Base-by-base conservation (phyloP, 1,140 invertebrate species). In the Bombus polaris region DNA sequence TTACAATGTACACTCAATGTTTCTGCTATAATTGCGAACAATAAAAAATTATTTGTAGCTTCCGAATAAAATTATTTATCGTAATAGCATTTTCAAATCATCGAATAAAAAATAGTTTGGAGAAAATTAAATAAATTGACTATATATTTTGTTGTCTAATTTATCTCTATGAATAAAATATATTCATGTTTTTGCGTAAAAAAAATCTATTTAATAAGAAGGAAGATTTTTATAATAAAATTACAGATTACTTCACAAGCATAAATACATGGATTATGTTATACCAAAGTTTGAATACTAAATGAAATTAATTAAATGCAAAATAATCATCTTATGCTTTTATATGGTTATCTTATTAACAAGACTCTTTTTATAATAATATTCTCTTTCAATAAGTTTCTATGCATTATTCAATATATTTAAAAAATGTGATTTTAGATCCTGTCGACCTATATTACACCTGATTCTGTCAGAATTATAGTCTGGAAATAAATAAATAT, bases 401-500 rank as follows among this genome's bases (percentile, higher is more conserved):
- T 53, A 18, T 22, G 18, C 9, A 59, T 78, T 70, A 18, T 70
- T 37, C 3, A 44, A 39, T 59, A 44, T 18, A 79, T 84, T 73
- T 15, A 32, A 32, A 85, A 80, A 53, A 53, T 70, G 68, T 65
- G 10, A 65, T 32, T 72, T 68, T 44, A 71, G 62, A 39, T 53
- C 66, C 65, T 12, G 6, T 65, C 3, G 39, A n/a, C 35, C 53
- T 37, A 32, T 39, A n/a, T 37, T 79, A 71, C 37, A 72, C 28
- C 12, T 5, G n/a, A 12, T 13, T 28, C 25, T 32, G 35, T 42
- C n/a, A 15, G 5, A 80, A 65, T 62, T 80, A 79, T 28, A 37
- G 15, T 4, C 66, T 80, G 72, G 9, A 89, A 90, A 89, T 89
- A 87, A 89, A 89, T 89, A 87, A 89, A 86, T 81, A 73, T 32